Evolutionary conservation across 2,888 invertebrate species (phyloP), one percentile per base, ranked within the genome.

Genomic region (Trachelus iudaicus): DNA sequence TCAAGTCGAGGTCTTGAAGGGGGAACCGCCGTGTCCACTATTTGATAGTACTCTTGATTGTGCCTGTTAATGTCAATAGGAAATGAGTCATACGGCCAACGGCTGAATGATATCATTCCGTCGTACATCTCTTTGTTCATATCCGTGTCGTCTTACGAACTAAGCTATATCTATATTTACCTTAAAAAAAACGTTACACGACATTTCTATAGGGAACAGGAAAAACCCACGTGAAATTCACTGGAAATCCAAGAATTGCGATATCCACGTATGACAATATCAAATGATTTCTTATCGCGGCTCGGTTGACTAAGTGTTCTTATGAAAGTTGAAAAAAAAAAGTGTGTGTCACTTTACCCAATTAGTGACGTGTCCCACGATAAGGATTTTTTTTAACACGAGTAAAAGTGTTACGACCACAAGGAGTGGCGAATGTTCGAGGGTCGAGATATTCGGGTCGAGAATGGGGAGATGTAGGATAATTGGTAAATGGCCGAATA

Each of bases 61-160:
- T 83, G 83, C 79, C 82, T 84, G 84, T 85, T 87, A 85, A 84
- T 83, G 84, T 82, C 84, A 86, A 85, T 86, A 84, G 85, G 84
- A 87, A 87, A 82, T 87, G 87, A 87, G 81, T 87, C 87, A 87
- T 83, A 82, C 82, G 79, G 56, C 81, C 80, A 37, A 73, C 35
- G 35, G 83, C 81, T 31, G 77, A 83, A 84, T 87, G 87, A 87
- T 86, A 87, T 87, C 87, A 84, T 79, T 82, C 76, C 77, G 78
- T 75, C 23, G 23, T 56, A 23, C 23, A 23, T 56, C 23, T 23
- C 56, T 56, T 56, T 56, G 56, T 56, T 23, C 23, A 23, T 56
- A 56, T 56, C 56, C 56, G 56, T 56, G 56, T 56, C 56, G 9
- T 56, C 56, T 56, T 23, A 56, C 9, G 15, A 56, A 23, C 23